Evolutionary conservation across 2,888 invertebrate species (phyloP).

Genomic region (Noctua fimbriata): DNA sequence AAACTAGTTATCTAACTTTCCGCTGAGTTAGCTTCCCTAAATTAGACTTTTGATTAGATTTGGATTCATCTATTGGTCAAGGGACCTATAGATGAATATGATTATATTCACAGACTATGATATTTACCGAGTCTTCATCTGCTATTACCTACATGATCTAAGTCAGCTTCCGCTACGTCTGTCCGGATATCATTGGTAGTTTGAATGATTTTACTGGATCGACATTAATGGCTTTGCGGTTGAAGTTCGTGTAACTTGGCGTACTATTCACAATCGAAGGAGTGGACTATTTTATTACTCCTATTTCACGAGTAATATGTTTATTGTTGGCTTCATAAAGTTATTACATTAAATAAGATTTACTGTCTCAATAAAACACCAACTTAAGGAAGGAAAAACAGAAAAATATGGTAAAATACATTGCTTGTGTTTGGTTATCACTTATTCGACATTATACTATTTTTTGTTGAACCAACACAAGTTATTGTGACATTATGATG

Average conservation of each 20-base stretch:
- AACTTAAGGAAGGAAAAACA: conserved; percentile 6
- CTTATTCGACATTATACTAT: not conserved
- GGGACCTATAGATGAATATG: no score
- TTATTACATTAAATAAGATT: conserved; percentile 10
- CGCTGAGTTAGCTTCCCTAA: not conserved
- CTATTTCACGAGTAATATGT: not conserved
- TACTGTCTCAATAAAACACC: conserved; percentile 1
- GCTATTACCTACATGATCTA: no score
- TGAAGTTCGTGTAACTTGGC: not conserved
- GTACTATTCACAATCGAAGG: not conserved
- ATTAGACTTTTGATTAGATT: no score
- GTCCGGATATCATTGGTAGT: no score
- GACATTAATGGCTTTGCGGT: not conserved
- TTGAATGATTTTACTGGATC: no score
- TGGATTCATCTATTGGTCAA: no score
- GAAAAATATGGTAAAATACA: conserved; percentile 8
- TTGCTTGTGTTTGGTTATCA: conserved; percentile 7
- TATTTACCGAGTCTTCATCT: rapidly evolving
- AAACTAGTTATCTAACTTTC: not conserved
- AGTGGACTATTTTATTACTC: not conserved
- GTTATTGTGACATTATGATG: no score
- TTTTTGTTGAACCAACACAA: not conserved
- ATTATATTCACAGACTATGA: no score
- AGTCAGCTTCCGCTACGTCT: no score
- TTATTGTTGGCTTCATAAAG: not conserved